Base-by-base conservation (phyloP, 2,797 vertebrate species). In the Xiphorhynchus erythropygius region DNA sequence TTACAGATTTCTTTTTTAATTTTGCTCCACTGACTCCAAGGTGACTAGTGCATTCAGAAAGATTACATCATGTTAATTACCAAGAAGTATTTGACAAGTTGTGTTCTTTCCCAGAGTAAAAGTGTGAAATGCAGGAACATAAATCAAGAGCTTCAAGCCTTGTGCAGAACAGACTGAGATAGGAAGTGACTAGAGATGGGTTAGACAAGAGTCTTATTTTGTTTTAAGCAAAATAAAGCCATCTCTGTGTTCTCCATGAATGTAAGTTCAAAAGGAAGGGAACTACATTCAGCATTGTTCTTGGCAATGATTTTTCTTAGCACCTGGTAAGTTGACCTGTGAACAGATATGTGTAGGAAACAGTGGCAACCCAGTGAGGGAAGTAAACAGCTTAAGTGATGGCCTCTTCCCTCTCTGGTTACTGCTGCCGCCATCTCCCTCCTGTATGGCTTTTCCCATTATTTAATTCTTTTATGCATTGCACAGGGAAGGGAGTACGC, bases 121-220 rank as follows among this genome's bases (percentile, higher is more conserved):
- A 93, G 35, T 41, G 57, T 92, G 76, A 89, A 83, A 39, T 60
- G 71, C n/a, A 64, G 55, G 60, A 81, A 55, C 35, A 41, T 64
- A 87, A 92, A 89, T 83, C 46, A 62, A 19, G 85, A 71, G 13
- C 0, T 1, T 84, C 35, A 67, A 80, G 12, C 49, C 35, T 84
- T 74, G 24, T 50, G 33, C 53, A 47, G 42, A 62, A 32, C 30
- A 50, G 53, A 10, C 33, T 41, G 42, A 77, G 55, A 64, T 33
- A 76, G 17, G 41, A 93, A 87, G 64, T 87, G 60, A 23, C 44
- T 83, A 49, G 37, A 59, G 55, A 82, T 2, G 8, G 57, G 46
- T 33, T 13, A 93, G 88, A 67, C 49, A 75, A 41, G 32, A 77
- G 30, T 60, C 18, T 81, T 53, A 13, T 9, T 79, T 71, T 90